phyloP scores from a whole-genome alignment of 2,888 invertebrate genomes.

The Lithosia quadra region DNA sequence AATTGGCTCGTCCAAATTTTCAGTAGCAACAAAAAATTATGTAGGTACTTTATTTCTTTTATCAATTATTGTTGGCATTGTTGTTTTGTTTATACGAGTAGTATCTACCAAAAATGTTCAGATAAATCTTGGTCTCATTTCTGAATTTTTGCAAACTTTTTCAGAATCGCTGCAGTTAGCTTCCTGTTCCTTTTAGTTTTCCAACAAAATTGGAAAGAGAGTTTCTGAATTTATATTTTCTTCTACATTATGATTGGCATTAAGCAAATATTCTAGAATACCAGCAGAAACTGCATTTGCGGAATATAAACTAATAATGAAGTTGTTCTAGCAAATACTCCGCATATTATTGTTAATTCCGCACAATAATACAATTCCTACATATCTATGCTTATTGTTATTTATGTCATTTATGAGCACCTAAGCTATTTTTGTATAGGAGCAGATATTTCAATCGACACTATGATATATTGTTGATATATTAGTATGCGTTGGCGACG shows the following conservation, averaged over 20 bases:
- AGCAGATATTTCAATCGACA: slow-evolving; percentile 46
- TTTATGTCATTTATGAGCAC: slow-evolving; percentile 23
- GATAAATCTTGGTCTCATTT: too few relatives aligned
- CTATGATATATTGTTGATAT: slow-evolving; percentile 44
- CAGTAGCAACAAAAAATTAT: too few relatives aligned
- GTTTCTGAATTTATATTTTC: neutral
- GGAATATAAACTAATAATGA: slow-evolving; percentile 2
- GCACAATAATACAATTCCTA: slow-evolving; percentile 21
- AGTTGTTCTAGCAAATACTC: slow-evolving; percentile 15
- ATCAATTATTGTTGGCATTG: too few relatives aligned
- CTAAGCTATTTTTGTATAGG: slow-evolving; percentile 35
- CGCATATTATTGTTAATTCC: slow-evolving; percentile 20
- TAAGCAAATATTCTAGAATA: neutral
- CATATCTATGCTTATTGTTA: slow-evolving; percentile 20
- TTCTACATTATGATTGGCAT: neutral
- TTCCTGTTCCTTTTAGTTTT: too few relatives aligned
- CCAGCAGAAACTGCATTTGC: neutral
- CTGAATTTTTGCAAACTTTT: too few relatives aligned
- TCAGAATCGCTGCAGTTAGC: too few relatives aligned
- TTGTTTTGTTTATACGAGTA: too few relatives aligned
- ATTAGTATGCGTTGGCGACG: slow-evolving; percentile 61
- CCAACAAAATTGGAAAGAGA: neutral
- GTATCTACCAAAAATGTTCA: too few relatives aligned
- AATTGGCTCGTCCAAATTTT: too few relatives aligned
- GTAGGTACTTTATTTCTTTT: too few relatives aligned